A percentile compares a stretch with the other conserved stretches of the same genome.
Evolutionary conservation across 2,113 vertebrate genomes (phyloP).

Genomic region (Dipodomys merriami): DNA sequence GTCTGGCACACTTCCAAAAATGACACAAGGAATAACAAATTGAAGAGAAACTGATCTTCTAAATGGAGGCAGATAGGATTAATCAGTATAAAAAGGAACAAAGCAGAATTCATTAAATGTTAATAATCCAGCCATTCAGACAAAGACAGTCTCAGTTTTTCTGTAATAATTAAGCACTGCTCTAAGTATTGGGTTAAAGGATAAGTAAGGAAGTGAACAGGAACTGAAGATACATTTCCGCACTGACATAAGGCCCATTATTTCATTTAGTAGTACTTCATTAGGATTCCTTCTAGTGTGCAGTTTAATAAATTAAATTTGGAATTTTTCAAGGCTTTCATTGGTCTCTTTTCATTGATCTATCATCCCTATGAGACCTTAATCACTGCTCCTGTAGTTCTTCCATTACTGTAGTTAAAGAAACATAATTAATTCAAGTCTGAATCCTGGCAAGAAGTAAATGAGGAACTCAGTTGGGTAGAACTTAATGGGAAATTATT

Average conservation of each 20-base stretch:
- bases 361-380: not conserved
- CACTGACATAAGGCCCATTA: not conserved
- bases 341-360: not conserved
- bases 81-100: not conserved
- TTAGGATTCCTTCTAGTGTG: no score
- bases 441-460: not conserved
- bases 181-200: not conserved
- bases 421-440: not conserved
- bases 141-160: not conserved
- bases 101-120: not conserved
- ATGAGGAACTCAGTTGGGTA: not conserved
- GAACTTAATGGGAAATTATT: not conserved
- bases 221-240: not conserved
- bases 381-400: slow-evolving; percentile 8
- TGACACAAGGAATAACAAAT: not conserved
- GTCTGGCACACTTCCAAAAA: not conserved
- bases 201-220: not conserved
- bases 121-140: not conserved
- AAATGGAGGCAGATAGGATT: not conserved
- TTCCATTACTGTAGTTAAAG: not conserved
- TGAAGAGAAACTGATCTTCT: not conserved
- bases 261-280: no score
- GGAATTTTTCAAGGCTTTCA: not conserved
- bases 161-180: not conserved
- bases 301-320: not conserved